These are phyloP conservation scores for Macrosteles quadrilineatus DNA, from an alignment of 1,140 invertebrate species.

Conservation along the genomic window DNA sequence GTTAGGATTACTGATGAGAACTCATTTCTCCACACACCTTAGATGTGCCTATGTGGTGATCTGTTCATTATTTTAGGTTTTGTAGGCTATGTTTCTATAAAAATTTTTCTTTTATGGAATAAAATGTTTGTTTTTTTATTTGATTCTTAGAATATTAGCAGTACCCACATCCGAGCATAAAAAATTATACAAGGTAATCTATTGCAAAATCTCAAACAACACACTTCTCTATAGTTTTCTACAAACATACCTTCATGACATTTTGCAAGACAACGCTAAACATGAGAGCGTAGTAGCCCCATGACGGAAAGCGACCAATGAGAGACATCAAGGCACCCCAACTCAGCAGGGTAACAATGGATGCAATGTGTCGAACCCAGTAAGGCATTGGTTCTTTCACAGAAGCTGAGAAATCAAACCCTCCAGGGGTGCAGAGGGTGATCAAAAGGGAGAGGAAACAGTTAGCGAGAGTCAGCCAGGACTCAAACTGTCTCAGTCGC, in stretches of 20 bases:
- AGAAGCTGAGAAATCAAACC: not conserved
- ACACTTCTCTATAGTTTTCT: too few relatives aligned
- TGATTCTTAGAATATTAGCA: too few relatives aligned
- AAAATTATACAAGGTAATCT: too few relatives aligned
- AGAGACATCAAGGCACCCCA: constrained; percentile 57
- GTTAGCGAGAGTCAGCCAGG: constrained; percentile 46
- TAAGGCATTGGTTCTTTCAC: not conserved
- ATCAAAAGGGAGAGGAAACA: constrained; percentile 41
- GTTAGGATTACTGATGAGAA: too few relatives aligned
- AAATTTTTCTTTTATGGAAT: too few relatives aligned
- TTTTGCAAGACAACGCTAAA: constrained; percentile 53
- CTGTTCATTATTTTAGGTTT: too few relatives aligned
- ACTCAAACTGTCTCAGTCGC: constrained; percentile 46
- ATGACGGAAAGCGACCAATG: constrained; percentile 53
- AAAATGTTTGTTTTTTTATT: too few relatives aligned
- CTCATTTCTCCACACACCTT: too few relatives aligned
- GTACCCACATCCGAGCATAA: too few relatives aligned
- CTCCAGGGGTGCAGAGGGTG: not conserved
- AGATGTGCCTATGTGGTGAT: too few relatives aligned
- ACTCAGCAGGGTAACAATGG: constrained; percentile 52
- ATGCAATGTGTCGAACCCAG: constrained; percentile 55
- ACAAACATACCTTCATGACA: constrained; percentile 48
- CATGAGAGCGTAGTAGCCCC: constrained; percentile 55
- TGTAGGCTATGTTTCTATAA: too few relatives aligned
- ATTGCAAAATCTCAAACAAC: too few relatives aligned